Evolutionary conservation across 1,140 invertebrate genomes (phyloP).

Genomic region (Drosophila fuyamai): DNA sequence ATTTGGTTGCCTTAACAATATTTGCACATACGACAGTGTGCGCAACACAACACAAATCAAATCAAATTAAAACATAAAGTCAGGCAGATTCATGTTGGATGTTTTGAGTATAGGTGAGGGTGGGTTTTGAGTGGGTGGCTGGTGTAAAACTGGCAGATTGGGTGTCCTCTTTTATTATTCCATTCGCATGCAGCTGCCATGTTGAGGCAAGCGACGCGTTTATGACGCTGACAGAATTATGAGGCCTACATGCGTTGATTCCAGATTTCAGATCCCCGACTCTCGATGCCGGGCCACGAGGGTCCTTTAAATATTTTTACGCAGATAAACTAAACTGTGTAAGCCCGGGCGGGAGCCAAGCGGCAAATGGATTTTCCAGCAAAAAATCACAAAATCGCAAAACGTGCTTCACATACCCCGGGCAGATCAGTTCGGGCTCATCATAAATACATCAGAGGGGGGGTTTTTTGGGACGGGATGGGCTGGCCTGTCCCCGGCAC

Average conservation of each 20-base stretch:
- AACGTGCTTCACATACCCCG: constrained; percentile 78
- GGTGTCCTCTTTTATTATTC: constrained; percentile 77
- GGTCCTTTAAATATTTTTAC: constrained; percentile 80
- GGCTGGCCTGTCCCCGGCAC: neutral
- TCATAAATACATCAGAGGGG: constrained; percentile 80
- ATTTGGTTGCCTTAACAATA: constrained; percentile 82
- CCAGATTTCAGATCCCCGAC: constrained; percentile 76
- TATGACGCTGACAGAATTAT: constrained; percentile 83
- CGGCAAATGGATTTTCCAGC: constrained; percentile 77
- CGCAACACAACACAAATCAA: constrained; percentile 83
- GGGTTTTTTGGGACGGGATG: constrained; percentile 9
- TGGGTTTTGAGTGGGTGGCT: neutral
- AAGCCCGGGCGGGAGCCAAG: constrained; percentile 47
- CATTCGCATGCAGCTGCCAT: constrained; percentile 74
- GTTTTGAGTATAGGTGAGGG: neutral
- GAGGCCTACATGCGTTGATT: constrained; percentile 82
- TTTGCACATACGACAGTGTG: constrained; percentile 75
- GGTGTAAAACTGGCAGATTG: constrained; percentile 32
- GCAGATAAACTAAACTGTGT: constrained; percentile 78
- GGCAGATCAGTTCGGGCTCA: constrained; percentile 50
- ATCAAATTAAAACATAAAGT: constrained; percentile 84
- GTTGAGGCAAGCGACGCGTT: constrained; percentile 78
- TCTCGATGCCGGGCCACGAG: constrained; percentile 62
- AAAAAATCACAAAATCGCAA: constrained; percentile 75
- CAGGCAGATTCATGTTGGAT: constrained; percentile 46